These are phyloP conservation scores for Syritta pipiens DNA, from an alignment of 2,888 invertebrate genomes.

Conservation along the genomic window DNA sequence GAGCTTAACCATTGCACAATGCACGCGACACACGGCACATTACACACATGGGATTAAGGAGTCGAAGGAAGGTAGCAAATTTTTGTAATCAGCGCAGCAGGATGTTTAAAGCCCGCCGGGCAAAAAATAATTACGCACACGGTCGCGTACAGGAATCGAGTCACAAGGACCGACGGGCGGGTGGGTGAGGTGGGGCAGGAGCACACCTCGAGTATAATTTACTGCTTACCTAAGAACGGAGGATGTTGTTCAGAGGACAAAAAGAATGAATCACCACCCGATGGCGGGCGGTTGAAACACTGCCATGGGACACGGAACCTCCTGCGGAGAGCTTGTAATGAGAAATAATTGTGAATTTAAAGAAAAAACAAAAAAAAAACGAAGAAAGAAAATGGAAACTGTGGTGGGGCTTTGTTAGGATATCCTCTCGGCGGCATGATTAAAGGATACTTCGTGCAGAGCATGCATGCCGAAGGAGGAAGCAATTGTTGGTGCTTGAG, in stretches of 20 bases:
- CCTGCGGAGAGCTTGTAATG: background rate
- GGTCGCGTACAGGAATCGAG: background rate
- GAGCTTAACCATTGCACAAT: constrained; percentile 24
- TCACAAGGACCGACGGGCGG: too few relatives aligned
- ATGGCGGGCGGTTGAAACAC: background rate
- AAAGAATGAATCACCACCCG: background rate
- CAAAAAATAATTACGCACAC: constrained; percentile 21
- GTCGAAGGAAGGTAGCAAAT: constrained; percentile 1
- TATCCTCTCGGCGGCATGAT: background rate
- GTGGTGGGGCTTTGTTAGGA: background rate
- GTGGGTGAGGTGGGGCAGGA: too few relatives aligned
- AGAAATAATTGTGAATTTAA: constrained; percentile 24
- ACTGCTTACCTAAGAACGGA: background rate
- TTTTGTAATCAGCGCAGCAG: constrained; percentile 14
- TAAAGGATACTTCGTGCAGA: background rate
- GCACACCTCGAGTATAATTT: constrained; percentile 20
- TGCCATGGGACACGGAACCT: background rate
- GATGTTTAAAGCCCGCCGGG: constrained; percentile 2
- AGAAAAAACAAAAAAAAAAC: too few relatives aligned
- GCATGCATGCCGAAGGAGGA: background rate
- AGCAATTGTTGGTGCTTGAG: background rate
- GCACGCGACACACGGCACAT: background rate
- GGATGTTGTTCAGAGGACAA: background rate
- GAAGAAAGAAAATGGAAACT: too few relatives aligned
- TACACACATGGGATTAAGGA: constrained; percentile 6